Percentiles rank a stretch among this genome's conserved stretches.
phyloP scores from a whole-genome alignment of 2,888 invertebrate genomes.

The Drosophila limbata region DNA sequence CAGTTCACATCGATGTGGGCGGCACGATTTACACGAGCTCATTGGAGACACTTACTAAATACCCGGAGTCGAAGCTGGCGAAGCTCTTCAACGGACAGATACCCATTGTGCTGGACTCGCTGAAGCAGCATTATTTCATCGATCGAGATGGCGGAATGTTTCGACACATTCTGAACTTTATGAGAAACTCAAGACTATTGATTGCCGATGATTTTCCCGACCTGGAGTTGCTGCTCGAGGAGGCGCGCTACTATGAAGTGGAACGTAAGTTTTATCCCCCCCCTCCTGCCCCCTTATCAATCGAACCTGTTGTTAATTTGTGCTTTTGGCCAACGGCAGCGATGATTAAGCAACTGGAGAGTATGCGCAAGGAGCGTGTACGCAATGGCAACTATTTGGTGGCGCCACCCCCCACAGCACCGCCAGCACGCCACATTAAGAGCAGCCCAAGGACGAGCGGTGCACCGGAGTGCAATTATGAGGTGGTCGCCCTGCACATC shows the following conservation, averaged over 20 bases:
- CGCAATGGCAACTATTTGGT: slow-evolving; percentile 87
- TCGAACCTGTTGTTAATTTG: slow-evolving; percentile 35
- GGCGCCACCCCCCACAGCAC: slow-evolving; percentile 85
- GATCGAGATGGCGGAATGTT: slow-evolving; percentile 99
- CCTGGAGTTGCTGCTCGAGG: slow-evolving; percentile 94
- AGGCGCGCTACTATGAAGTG: slow-evolving; percentile 96
- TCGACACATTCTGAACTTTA: slow-evolving; percentile 97
- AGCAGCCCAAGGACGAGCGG: slow-evolving; percentile 76
- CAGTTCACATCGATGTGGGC: slow-evolving; percentile 98
- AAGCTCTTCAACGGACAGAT: slow-evolving; percentile 97
- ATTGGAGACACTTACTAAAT: slow-evolving; percentile 97
- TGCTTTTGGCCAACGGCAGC: slow-evolving; percentile 85
- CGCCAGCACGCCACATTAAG: slow-evolving; percentile 83
- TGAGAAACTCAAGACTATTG: slow-evolving; percentile 95
- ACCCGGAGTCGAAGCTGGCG: slow-evolving; percentile 95
- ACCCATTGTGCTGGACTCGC: slow-evolving; percentile 96
- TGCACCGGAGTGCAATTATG: slow-evolving; percentile 87
- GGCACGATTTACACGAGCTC: slow-evolving; percentile 98
- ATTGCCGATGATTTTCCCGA: slow-evolving; percentile 95
- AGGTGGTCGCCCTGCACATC: slow-evolving; percentile 94
- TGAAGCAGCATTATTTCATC: slow-evolving; percentile 99
- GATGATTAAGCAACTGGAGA: slow-evolving; percentile 90
- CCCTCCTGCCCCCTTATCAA: not conserved
- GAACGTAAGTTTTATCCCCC: slow-evolving; percentile 89
- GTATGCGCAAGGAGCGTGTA: slow-evolving; percentile 89